These are phyloP conservation scores for Clavelina lepadiformis DNA, from an alignment of 23 tunicate genomes.

Conservation along the genomic window DNA sequence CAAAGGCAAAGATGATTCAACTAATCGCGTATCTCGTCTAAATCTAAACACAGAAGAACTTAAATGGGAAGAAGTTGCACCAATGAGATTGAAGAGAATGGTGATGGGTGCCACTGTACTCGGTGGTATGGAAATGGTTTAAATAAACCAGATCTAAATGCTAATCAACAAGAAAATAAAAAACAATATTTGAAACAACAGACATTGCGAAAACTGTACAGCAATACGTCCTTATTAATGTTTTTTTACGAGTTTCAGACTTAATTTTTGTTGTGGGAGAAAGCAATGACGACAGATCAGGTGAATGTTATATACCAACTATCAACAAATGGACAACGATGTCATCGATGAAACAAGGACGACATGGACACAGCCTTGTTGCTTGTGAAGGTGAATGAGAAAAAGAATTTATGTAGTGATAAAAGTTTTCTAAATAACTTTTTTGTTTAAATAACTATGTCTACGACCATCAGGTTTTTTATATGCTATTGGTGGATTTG, in stretches of 20 bases:
- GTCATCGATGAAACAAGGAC: not conserved
- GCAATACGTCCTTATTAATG: not conserved
- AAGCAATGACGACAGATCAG: constrained; percentile 25
- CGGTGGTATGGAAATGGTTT: no score
- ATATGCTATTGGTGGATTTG: constrained; percentile 30
- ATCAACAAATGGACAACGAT: constrained; percentile 10
- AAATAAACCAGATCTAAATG: no score
- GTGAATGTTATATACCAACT: constrained; percentile 13
- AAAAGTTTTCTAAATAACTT: not conserved
- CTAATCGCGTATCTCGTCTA: constrained; percentile 12
- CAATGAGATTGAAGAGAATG: constrained; percentile 5
- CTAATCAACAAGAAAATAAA: no score
- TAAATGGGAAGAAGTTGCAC: constrained; percentile 20
- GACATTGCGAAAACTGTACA: not conserved
- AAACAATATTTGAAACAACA: no score
- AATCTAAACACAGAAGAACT: not conserved
- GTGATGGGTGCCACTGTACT: constrained; percentile 23
- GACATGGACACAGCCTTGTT: constrained; percentile 12
- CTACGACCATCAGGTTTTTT: constrained; percentile 1
- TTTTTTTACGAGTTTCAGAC: constrained; percentile 4
- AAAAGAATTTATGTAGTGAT: not conserved
- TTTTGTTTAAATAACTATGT: not conserved
- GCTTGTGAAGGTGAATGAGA: constrained; percentile 16
- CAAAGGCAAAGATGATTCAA: constrained; percentile 9
- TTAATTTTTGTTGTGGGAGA: constrained; percentile 35